phyloP scores from a whole-genome alignment of 2,113 vertebrate species.

The Pelusios castaneus region DNA sequence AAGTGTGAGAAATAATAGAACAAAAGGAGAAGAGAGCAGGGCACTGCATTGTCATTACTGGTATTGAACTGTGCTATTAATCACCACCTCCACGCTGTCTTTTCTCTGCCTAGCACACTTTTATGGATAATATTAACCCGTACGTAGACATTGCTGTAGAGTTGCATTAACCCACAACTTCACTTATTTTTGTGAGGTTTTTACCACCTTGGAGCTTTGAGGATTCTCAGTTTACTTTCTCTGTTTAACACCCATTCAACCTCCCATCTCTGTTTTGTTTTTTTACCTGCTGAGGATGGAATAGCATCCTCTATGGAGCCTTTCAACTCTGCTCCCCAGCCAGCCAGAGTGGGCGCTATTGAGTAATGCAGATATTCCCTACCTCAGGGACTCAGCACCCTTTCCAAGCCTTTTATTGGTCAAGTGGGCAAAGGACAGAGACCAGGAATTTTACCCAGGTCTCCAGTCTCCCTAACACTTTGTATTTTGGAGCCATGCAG shows the following conservation, averaged over 20 bases:
- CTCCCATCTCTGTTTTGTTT: background rate
- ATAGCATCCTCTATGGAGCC: background rate
- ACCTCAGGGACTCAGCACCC: accelerated
- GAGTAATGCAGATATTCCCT: background rate
- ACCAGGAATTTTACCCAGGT: background rate
- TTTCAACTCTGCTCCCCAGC: background rate
- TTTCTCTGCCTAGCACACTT: background rate
- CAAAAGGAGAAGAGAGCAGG: background rate
- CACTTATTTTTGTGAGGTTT: background rate
- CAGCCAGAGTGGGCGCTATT: background rate
- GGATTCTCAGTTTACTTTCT: background rate
- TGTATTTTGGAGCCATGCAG: background rate
- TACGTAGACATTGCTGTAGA: background rate
- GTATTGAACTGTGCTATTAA: background rate
- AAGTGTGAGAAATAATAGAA: background rate
- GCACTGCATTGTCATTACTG: background rate
- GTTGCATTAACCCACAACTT: background rate
- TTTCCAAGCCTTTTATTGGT: background rate
- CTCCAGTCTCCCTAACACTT: background rate
- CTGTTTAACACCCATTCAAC: background rate
- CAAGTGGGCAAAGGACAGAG: background rate
- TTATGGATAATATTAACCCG: background rate
- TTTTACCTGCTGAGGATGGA: background rate
- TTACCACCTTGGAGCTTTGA: accelerated
- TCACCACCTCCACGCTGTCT: background rate